Evolutionary conservation across 1,140 invertebrate genomes (phyloP).

Genomic region (Bombus soroeensis): DNA sequence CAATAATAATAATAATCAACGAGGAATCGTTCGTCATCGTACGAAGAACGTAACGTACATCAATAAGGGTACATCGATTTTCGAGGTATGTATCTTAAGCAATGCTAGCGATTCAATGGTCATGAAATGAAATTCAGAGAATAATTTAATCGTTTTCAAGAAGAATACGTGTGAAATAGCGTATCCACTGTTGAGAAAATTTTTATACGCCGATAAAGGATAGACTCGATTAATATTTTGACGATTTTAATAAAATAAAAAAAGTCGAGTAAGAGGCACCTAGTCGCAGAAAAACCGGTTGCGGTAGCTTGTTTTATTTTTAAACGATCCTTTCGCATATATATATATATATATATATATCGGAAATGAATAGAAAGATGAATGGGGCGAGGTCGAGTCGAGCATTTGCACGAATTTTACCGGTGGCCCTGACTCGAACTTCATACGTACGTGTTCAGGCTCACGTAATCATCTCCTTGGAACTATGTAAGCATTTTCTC

Average conservation of each 20-base stretch:
- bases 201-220: no score
- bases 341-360: background rate
- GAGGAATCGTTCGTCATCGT: background rate
- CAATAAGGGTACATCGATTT: background rate
- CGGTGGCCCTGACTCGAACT: background rate
- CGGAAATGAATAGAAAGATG: background rate
- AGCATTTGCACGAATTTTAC: slow-evolving; percentile 30
- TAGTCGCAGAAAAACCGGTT: background rate
- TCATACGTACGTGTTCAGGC: slow-evolving; percentile 11
- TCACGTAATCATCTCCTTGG: slow-evolving; percentile 34
- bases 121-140: background rate
- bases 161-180: background rate
- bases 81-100: background rate
- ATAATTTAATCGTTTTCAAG: background rate
- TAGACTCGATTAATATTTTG: background rate
- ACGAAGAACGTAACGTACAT: background rate
- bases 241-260: background rate
- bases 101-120: background rate
- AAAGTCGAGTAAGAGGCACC: background rate
- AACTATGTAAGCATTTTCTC: background rate
- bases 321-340: no score
- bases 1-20: background rate
- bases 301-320: background rate
- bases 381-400: background rate
- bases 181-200: no score